Evolutionary conservation across 2,797 vertebrate species (phyloP).

Genomic region (Harpagifer antarcticus): DNA sequence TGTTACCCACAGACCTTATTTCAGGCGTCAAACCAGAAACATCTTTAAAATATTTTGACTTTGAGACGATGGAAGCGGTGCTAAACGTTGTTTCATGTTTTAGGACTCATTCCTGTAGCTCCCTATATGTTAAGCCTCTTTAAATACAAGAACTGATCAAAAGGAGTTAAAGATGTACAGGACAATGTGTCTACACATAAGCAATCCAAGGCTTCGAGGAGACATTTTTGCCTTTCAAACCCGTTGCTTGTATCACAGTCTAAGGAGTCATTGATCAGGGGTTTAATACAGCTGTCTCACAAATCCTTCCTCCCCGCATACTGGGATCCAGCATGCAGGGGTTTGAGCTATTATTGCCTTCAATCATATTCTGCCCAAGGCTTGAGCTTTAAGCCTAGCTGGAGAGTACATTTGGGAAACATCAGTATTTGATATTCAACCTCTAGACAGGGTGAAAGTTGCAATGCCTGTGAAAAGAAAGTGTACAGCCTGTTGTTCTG

Average conservation of each 20-base stretch:
- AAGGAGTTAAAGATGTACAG: not conserved
- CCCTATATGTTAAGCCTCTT: conserved; percentile 3
- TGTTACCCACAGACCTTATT: too few species aligned
- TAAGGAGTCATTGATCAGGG: conserved; percentile 31
- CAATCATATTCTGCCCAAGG: conserved; percentile 46
- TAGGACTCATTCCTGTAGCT: too few species aligned
- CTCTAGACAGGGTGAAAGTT: conserved; percentile 5
- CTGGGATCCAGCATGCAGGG: conserved; percentile 32
- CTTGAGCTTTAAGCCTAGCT: conserved; percentile 38
- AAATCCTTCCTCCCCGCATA: conserved; percentile 36
- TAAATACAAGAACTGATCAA: not conserved
- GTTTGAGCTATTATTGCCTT: conserved; percentile 38
- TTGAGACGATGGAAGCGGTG: too few species aligned
- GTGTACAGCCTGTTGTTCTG: too few species aligned
- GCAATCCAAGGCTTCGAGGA: not conserved
- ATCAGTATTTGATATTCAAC: conserved; percentile 6
- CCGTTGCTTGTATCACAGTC: conserved; percentile 10
- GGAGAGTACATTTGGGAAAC: conserved; percentile 33
- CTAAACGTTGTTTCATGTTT: too few species aligned
- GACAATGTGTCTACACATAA: not conserved
- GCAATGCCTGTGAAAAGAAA: too few species aligned
- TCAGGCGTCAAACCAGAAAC: too few species aligned
- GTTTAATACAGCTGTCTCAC: conserved; percentile 24
- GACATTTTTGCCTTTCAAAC: conserved; percentile 15
- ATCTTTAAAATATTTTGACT: too few species aligned